phyloP scores from a whole-genome alignment of 2,113 vertebrate genomes.

The Casuarius casuarius region DNA sequence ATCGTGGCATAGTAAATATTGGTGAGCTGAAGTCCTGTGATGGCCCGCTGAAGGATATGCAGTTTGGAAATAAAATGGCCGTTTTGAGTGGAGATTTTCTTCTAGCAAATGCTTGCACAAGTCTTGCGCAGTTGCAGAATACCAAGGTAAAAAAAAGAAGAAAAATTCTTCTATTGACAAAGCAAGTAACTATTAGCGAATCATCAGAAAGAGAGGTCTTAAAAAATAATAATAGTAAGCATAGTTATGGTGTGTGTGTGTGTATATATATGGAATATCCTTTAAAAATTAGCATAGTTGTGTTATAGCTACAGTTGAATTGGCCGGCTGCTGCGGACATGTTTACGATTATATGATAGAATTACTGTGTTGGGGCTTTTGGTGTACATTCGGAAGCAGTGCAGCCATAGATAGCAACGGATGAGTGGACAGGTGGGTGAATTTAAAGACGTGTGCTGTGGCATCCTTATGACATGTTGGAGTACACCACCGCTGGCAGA shows the following conservation, averaged over 20 bases:
- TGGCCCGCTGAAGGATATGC: conserved; percentile 95
- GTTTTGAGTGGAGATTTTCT: conserved; percentile 96
- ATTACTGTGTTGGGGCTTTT: not conserved
- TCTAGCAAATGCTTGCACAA: conserved; percentile 93
- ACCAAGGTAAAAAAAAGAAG: conserved; percentile 87
- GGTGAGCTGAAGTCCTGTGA: conserved; percentile 90
- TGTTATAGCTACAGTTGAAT: not conserved
- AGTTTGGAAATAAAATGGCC: conserved; percentile 99
- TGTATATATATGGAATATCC: not conserved
- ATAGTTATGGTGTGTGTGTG: not conserved
- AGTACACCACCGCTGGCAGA: not conserved
- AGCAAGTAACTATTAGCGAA: not conserved
- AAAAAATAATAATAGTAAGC: not conserved
- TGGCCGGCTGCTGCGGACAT: not conserved
- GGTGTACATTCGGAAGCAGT: not conserved
- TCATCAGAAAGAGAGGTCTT: not conserved
- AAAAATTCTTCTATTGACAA: not conserved
- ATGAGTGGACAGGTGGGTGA: not conserved
- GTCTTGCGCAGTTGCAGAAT: conserved; percentile 92
- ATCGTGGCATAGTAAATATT: conserved; percentile 94
- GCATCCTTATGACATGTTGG: not conserved
- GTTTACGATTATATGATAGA: not conserved
- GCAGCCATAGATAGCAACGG: not conserved
- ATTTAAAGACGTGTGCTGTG: not conserved
- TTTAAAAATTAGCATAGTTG: not conserved